Evolutionary conservation across 2,888 invertebrate species (phyloP).

Genomic region (Resseliella maxima): DNA sequence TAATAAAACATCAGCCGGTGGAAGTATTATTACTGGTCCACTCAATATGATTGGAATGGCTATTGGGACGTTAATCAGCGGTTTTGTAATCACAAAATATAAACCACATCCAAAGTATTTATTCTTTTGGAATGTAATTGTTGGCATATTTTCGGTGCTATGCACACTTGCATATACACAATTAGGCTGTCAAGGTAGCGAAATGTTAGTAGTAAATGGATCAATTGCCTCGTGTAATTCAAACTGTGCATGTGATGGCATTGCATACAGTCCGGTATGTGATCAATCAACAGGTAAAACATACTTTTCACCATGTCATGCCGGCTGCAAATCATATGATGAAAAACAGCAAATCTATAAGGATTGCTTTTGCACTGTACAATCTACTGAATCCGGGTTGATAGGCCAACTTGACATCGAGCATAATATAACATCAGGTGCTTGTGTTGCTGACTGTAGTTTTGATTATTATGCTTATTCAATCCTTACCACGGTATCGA

Average conservation of each 20-base stretch:
- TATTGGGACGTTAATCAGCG: constrained; percentile 72
- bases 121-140: constrained; percentile 73
- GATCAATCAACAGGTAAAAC: constrained; percentile 70
- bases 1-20: constrained; percentile 73
- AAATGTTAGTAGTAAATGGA: neutral
- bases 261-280: constrained; percentile 76
- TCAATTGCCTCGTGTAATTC: constrained; percentile 71
- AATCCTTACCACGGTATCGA: constrained; percentile 69
- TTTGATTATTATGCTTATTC: constrained; percentile 69
- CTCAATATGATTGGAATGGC: constrained; percentile 72
- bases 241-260: constrained; percentile 71
- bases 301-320: constrained; percentile 80
- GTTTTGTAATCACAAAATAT: constrained; percentile 72
- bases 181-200: neutral
- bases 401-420: neutral
- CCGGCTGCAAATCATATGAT: constrained; percentile 70
- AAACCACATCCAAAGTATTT: constrained; percentile 72
- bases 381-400: too few relatives aligned
- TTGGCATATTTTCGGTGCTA: constrained; percentile 69
- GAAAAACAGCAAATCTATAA: constrained; percentile 63
- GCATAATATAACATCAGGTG: constrained; percentile 64
- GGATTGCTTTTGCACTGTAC: constrained; percentile 68
- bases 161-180: neutral
- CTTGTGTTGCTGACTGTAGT: constrained; percentile 69
- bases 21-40: constrained; percentile 76